A percentile compares a stretch with the other conserved stretches of the same genome.
Evolutionary conservation across 1,140 invertebrate genomes (phyloP).

Genomic region (Camponotus floridanus): DNA sequence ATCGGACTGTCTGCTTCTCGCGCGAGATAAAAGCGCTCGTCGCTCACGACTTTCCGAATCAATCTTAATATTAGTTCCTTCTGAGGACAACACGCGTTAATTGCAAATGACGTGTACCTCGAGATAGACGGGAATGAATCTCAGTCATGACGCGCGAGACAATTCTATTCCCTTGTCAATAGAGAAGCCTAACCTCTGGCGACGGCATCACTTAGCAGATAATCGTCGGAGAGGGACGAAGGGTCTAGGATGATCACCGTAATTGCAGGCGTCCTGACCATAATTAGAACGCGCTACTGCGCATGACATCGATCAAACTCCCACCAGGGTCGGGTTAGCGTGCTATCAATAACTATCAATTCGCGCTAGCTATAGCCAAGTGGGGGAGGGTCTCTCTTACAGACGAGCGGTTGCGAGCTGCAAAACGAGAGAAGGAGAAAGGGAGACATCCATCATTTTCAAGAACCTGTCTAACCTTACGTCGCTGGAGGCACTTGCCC

Average conservation of each 20-base stretch:
- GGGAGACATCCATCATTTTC: conserved; percentile 77
- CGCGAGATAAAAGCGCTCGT: neutral
- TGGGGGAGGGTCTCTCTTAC: conserved; percentile 50
- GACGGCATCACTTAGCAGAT: conserved; percentile 55
- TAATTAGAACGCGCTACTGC: conserved; percentile 82
- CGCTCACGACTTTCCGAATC: neutral
- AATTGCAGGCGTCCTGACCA: conserved; percentile 79
- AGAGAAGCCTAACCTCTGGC: conserved; percentile 43
- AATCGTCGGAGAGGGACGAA: conserved; percentile 67
- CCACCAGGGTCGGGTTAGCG: conserved; percentile 76
- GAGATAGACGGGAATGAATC: conserved; percentile 37
- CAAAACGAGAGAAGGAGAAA: conserved; percentile 69
- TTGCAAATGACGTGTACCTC: conserved; percentile 28
- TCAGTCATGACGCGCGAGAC: conserved; percentile 34
- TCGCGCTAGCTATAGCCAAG: conserved; percentile 48
- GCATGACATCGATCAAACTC: conserved; percentile 81
- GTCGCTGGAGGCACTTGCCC: conserved; percentile 70
- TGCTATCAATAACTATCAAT: conserved; percentile 82
- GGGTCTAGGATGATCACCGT: conserved; percentile 77
- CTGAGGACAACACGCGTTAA: conserved; percentile 32
- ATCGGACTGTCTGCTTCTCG: neutral
- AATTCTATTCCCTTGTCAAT: conserved; percentile 59
- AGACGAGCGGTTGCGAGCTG: conserved; percentile 63
- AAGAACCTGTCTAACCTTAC: conserved; percentile 74
- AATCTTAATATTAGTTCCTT: conserved; percentile 22